Evolutionary conservation across 1,140 invertebrate species (phyloP).

Genomic region (Potamilus streckersoni): DNA sequence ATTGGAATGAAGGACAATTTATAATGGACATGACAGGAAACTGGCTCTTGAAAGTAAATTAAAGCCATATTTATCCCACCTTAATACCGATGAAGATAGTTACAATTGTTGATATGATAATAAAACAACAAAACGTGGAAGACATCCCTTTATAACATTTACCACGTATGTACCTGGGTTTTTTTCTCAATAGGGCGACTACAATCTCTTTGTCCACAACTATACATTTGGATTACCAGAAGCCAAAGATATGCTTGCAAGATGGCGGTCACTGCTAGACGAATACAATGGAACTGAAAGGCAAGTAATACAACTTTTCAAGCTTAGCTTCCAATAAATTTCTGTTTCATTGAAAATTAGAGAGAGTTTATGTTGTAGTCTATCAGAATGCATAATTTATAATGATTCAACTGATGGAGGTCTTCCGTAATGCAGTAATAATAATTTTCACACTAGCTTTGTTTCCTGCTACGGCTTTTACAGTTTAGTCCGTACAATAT

Average conservation of each 20-base stretch:
- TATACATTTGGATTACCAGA: conserved; percentile 43
- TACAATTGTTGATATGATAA: too few species aligned
- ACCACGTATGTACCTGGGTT: conserved; percentile 1
- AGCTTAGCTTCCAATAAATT: neutral
- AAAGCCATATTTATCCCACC: too few species aligned
- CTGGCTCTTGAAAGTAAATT: too few species aligned
- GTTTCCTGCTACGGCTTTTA: too few species aligned
- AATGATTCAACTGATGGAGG: neutral
- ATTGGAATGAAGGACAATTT: too few species aligned
- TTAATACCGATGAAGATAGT: too few species aligned
- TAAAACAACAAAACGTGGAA: too few species aligned
- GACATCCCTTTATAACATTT: neutral
- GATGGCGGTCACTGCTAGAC: conserved; percentile 44
- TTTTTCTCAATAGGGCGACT: conserved; percentile 17
- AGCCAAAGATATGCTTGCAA: conserved; percentile 40
- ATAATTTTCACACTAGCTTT: too few species aligned
- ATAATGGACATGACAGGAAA: too few species aligned
- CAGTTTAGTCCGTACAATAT: too few species aligned
- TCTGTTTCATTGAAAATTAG: neutral
- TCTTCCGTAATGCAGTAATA: too few species aligned
- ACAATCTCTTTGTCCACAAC: conserved; percentile 30
- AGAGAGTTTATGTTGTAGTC: neutral
- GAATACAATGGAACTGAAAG: conserved; percentile 33
- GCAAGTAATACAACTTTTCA: neutral
- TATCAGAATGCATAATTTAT: neutral